A percentile compares a stretch with the other conserved stretches of the same genome.
Evolutionary conservation across 2,888 invertebrate species (phyloP).

Genomic region (Dryomyza anilis): DNA sequence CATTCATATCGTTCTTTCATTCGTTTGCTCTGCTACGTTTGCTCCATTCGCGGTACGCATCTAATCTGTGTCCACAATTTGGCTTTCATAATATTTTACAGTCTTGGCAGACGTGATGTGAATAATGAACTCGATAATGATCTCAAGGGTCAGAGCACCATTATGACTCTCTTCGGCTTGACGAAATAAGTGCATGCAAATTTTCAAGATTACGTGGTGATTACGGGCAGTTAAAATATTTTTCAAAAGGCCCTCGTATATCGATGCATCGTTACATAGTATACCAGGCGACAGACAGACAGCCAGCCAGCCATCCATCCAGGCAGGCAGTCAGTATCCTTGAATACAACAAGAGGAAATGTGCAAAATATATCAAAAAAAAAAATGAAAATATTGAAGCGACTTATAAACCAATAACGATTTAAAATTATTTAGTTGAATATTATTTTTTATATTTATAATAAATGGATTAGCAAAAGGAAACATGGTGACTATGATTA

Average conservation of each 20-base stretch:
- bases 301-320: no score
- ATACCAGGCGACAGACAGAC: background rate
- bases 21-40: no score
- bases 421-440: no score
- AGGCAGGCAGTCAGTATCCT: no score
- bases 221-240: conserved; percentile 52
- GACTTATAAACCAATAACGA: no score
- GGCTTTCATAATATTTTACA: conserved; percentile 23
- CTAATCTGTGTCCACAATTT: conserved; percentile 26
- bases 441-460: no score
- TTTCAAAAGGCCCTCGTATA: background rate
- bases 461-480: no score
- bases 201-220: conserved; percentile 55
- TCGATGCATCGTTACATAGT: conserved; percentile 11
- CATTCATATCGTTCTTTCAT: conserved; percentile 6
- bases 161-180: conserved; percentile 34
- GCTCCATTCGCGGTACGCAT: conserved; percentile 11
- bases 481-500: no score
- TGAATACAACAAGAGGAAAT: no score
- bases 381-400: no score
- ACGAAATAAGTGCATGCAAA: conserved; percentile 49
- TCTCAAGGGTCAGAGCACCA: conserved; percentile 45
- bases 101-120: conserved; percentile 51
- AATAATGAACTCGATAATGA: conserved; percentile 54
- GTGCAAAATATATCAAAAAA: no score